A percentile compares a stretch with the other conserved stretches of the same genome.
Evolutionary conservation across 2,113 vertebrate genomes (phyloP).

Genomic region (Heterotilapia buettikoferi): DNA sequence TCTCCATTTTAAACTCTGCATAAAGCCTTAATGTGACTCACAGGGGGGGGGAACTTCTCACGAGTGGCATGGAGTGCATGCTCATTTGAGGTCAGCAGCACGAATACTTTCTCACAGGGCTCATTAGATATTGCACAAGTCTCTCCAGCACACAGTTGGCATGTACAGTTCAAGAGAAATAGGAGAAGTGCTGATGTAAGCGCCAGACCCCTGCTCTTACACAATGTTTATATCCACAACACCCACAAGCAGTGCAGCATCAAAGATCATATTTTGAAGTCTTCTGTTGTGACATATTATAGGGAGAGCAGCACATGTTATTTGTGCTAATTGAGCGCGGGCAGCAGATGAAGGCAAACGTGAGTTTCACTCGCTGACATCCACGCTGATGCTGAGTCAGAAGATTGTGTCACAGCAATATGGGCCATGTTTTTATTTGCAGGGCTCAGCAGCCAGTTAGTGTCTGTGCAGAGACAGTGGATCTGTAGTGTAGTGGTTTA

Average conservation of each 20-base stretch:
- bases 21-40: background rate
- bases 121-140: background rate
- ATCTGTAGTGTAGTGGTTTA: background rate
- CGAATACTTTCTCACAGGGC: background rate
- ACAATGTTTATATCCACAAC: slow-evolving; percentile 23
- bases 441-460: slow-evolving; percentile 13
- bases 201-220: background rate
- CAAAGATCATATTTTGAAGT: background rate
- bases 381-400: slow-evolving; percentile 36
- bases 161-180: background rate
- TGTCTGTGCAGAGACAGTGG: slow-evolving; percentile 50
- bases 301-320: background rate
- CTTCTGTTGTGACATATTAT: background rate
- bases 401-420: slow-evolving; percentile 1
- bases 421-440: slow-evolving; percentile 37
- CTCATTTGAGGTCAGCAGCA: background rate
- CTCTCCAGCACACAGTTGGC: background rate
- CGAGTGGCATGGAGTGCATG: background rate
- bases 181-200: slow-evolving; percentile 12
- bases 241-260: background rate
- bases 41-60: background rate
- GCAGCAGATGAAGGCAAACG: slow-evolving; percentile 31
- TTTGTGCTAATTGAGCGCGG: background rate
- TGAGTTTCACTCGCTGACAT: slow-evolving; percentile 43
- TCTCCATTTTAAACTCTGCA: background rate